Evolutionary conservation across 2,888 invertebrate genomes (phyloP).

Genomic region (Cyrtodaria siliqua): DNA sequence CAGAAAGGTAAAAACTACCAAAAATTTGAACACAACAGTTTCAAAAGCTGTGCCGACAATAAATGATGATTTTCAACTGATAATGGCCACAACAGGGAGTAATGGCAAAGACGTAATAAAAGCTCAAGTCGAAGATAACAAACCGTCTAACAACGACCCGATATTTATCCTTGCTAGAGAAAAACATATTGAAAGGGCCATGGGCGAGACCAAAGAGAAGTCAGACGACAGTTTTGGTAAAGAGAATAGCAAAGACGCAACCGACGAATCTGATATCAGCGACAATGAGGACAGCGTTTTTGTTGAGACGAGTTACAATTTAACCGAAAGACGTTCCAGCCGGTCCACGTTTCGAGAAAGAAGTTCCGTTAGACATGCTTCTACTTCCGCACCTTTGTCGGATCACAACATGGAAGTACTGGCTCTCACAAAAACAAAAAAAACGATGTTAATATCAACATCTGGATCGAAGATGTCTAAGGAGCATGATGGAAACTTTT

Average conservation of each 20-base stretch:
- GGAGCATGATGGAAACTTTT: conserved; percentile 26
- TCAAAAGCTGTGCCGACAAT: too few relatives aligned
- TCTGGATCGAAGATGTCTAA: neutral
- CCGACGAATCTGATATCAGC: neutral
- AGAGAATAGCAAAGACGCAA: neutral
- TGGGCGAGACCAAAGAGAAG: neutral
- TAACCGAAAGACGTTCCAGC: conserved; percentile 47
- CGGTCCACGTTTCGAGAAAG: conserved; percentile 50
- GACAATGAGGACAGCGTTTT: conserved; percentile 14
- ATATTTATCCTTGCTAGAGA: conserved; percentile 1
- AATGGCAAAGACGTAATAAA: neutral
- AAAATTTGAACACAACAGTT: too few relatives aligned
- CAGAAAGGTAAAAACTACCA: too few relatives aligned
- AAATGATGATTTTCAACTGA: too few relatives aligned
- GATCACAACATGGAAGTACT: conserved; percentile 48
- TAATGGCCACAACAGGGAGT: neutral
- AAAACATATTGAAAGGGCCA: neutral
- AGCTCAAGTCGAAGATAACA: neutral
- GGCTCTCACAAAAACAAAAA: conserved; percentile 5
- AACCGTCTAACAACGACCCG: neutral
- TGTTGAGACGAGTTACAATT: conserved; percentile 27
- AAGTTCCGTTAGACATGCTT: conserved; percentile 33
- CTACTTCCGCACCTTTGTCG: conserved; percentile 26
- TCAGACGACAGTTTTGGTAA: neutral
- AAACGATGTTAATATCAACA: neutral